A percentile compares a stretch with the other conserved stretches of the same genome.
Conservation (phyloP, 1,140 invertebrate genomes). For the Brachionus sp. region DNA sequence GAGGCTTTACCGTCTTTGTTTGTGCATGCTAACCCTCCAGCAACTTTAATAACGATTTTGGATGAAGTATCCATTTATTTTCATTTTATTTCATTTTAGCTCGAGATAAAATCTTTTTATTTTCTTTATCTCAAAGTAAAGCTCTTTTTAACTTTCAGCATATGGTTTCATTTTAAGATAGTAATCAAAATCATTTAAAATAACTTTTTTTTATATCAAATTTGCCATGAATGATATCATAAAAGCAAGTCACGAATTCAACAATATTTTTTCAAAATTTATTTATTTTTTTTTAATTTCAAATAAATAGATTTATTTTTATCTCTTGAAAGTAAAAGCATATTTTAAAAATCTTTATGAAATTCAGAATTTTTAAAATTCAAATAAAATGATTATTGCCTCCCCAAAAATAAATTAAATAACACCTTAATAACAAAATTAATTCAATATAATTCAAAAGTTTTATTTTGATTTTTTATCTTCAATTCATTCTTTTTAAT, state of each 20-base stretch:
- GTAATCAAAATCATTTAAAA: not conserved
- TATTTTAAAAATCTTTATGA: not conserved
- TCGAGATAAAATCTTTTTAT: not conserved
- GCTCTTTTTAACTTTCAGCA: not conserved
- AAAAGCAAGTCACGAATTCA: not conserved
- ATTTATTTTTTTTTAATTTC: too few relatives aligned
- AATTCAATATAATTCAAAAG: too few relatives aligned
- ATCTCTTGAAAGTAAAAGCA: too few relatives aligned
- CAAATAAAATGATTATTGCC: too few relatives aligned
- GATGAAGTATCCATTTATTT: not conserved
- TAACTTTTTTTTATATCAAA: too few relatives aligned
- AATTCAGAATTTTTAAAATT: not conserved
- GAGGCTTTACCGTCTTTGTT: not conserved
- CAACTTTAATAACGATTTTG: slow-evolving; percentile 9
- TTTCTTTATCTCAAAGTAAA: not conserved
- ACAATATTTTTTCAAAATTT: not conserved
- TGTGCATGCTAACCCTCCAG: not conserved
- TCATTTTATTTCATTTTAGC: not conserved
- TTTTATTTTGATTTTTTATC: too few relatives aligned
- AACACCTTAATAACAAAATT: too few relatives aligned
- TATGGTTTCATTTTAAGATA: not conserved
- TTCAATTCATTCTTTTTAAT: too few relatives aligned
- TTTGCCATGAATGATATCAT: too few relatives aligned
- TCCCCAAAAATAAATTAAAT: too few relatives aligned
- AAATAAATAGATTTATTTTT: too few relatives aligned